Evolutionary conservation across 92 coral and sea anemone genomes (phyloP), one percentile per base, ranked within the genome.

Genomic region (Porites rus): DNA sequence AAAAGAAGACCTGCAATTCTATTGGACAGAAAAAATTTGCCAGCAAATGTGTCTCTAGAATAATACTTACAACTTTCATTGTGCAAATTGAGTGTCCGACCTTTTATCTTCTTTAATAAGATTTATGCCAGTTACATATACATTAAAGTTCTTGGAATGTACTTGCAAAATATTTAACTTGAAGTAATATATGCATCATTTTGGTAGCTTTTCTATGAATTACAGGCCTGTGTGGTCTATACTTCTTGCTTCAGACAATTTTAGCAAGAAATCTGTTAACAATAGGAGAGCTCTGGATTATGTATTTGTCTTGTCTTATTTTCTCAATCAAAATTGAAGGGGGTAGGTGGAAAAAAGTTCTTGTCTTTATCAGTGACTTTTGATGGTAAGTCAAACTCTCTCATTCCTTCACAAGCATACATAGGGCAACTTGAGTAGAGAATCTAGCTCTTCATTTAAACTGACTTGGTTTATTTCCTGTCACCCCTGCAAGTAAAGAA

Each of bases 141-240:
- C 12, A 1, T 28, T 75, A 31, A 16, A 66, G 66, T 60, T 18
- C 21, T 67, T 38, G 46, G 46, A 22, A 66, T 68, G 28, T n/a
- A 76, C 4, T 60, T 60, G 69, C 69, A 17, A 17, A 59, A 28
- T 81, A 69, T 70, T 69, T 81, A 69, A 81, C 61, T 81, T 58
- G 86, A 72, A 52, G 58, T 69, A 69, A 69, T n/a, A 63, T 71
- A 70, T 80, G 63, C 66, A 69, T 25, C 54, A n/a, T 69, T 31
- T 69, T 19, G 20, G 24, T 79, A n/a, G 72, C 50, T 1, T 78
- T 61, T 19, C 28, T 78, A 46, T 56, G 16, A 10, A 56, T 9
- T 56, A 10, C 0, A 56, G 4, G 14, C 61, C 0, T 12, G 46
- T 56, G 61, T 28, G 17, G 22, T 16, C 70, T 65, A n/a, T 65